Evolutionary conservation across 1,140 invertebrate genomes (phyloP).

Genomic region (Uloborus diversus): DNA sequence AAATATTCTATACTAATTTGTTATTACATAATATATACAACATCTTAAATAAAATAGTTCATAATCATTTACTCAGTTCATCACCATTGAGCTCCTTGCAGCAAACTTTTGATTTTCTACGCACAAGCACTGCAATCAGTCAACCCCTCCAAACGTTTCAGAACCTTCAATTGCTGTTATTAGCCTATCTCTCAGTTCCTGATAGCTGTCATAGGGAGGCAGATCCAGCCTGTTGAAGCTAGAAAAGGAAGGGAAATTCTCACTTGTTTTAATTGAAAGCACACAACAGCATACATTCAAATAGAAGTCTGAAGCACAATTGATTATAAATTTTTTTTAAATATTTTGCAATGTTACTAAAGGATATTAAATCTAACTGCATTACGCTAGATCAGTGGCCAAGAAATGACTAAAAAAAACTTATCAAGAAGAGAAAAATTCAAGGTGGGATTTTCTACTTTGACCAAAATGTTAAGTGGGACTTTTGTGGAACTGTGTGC

Average conservation of each 20-base stretch:
- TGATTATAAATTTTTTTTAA: no score
- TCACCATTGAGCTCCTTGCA: constrained; percentile 40
- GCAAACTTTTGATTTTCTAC: constrained; percentile 29
- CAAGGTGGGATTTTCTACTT: no score
- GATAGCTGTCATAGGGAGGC: constrained; percentile 95
- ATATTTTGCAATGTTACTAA: background rate
- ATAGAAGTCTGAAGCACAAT: background rate
- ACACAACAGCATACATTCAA: background rate
- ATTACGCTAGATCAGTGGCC: no score
- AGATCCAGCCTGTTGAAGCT: constrained; percentile 98
- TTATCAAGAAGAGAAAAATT: no score
- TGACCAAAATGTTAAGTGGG: no score
- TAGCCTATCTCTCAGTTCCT: constrained; percentile 92
- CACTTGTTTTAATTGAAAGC: background rate
- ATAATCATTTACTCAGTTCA: constrained; percentile 27
- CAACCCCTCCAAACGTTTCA: constrained; percentile 97
- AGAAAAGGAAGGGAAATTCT: constrained; percentile 62
- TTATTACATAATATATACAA: constrained; percentile 45
- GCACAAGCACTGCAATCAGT: constrained; percentile 73
- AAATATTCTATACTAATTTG: constrained; percentile 38
- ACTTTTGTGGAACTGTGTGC: no score
- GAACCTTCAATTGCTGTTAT: constrained; percentile 97
- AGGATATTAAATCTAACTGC: background rate
- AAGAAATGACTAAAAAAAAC: no score
- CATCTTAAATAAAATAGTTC: constrained; percentile 49